Conservation (phyloP, 2,888 invertebrate species). For the Limnephilus auricula region DNA sequence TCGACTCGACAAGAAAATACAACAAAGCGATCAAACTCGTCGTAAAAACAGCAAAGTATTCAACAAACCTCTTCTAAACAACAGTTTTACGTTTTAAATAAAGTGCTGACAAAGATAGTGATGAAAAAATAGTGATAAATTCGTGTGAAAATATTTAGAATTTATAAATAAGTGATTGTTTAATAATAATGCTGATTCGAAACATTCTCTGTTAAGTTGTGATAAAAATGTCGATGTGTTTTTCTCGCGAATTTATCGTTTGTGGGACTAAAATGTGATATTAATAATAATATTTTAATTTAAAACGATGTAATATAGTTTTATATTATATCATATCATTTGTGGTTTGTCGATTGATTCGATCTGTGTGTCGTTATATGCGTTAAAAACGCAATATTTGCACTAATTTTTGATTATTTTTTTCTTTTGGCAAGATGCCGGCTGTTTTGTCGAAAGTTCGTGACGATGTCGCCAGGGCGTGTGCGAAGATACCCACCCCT, state of each 20-base stretch:
- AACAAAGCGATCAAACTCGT: not conserved
- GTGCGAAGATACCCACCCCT: constrained; percentile 52
- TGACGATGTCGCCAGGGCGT: constrained; percentile 68
- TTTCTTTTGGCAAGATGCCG: constrained; percentile 71
- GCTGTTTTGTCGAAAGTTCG: constrained; percentile 75
- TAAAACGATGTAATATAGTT: not conserved
- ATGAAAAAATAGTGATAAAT: not conserved
- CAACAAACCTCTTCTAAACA: not conserved
- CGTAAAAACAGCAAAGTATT: not conserved
- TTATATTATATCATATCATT: not conserved
- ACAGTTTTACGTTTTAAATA: not conserved
- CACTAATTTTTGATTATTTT: not conserved
- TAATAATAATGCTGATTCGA: not conserved
- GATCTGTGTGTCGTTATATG: not conserved
- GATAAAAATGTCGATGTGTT: not conserved
- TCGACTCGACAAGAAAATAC: not conserved
- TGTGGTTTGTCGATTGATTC: not conserved
- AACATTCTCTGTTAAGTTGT: not conserved
- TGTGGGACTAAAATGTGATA: not conserved
- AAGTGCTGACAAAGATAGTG: not conserved
- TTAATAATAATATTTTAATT: not conserved
- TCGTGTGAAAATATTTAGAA: not conserved
- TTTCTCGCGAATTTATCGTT: not conserved
- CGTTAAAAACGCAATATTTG: not conserved
- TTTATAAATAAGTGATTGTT: not conserved